Base-by-base conservation (phyloP, 2,888 invertebrate genomes). In the Lacanobia wlatinum region DNA sequence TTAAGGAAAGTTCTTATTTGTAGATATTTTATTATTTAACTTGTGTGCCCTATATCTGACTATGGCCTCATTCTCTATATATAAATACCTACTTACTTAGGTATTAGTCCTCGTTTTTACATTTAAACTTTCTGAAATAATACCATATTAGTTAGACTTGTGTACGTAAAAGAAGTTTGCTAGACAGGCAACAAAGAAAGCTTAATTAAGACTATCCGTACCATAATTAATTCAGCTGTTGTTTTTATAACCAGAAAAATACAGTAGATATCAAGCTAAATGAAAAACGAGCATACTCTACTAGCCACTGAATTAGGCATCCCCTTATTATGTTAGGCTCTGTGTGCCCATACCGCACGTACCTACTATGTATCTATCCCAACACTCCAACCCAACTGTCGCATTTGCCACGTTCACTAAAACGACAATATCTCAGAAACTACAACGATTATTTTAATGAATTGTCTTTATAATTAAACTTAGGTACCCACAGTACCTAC, bases 1-100 rank as follows among this genome's bases (percentile, higher is more conserved):
- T 83, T 82, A 85, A 82, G 75, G 78, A 87, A 85, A 85, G 87
- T 87, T 85, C 87, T 87, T 85, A 89, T 91, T 89, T 87, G 84
- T 88, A 18, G 55, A 56, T 38, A 86, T 90, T 90, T 90, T 91
- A 91, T 90, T 88, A 86, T 84, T 84, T 86, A 90, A 91, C 83
- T 91, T 90, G 78, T 58, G 64, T 53, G 6, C 6, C 6, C 5
- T 2, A 5, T 18, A 38, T 55, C 60, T 58, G 28, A 50, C 46
- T 70, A 63, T 43, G n/a, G 64, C 14, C 23, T 23, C 23, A 46
- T 76, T 14, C 48, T 34, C 34, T 34, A 28, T 70, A 64, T 14
- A 21, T 46, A 58, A 28, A 48, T 8, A 55, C 14, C 9, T 53
- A 0, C 43, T 10, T 43, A 43, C 9, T 23, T 10, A 43, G 16